Conservation (phyloP, 2,888 invertebrate genomes). For the Parnassius smintheus region DNA sequence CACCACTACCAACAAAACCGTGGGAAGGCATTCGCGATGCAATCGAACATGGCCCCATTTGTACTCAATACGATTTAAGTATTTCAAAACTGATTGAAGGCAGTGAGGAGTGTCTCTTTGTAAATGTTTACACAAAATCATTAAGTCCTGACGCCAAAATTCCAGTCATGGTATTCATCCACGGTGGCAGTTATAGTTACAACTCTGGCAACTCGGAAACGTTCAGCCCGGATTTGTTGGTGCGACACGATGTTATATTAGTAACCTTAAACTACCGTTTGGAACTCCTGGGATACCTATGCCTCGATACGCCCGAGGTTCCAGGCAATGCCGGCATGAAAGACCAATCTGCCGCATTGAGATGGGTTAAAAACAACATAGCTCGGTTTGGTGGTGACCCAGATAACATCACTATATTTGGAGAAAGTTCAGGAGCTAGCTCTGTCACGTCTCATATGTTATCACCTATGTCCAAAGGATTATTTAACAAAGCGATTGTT, state of each 20-base stretch:
- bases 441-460: conserved; percentile 62
- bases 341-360: conserved; percentile 57
- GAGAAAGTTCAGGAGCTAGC: conserved; percentile 64
- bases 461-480: conserved; percentile 60
- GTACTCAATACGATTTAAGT: conserved; percentile 55
- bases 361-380: conserved; percentile 58
- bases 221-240: conserved; percentile 59
- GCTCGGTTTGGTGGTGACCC: conserved; percentile 56
- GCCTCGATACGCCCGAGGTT: conserved; percentile 51
- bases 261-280: conserved; percentile 69
- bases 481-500: conserved; percentile 63
- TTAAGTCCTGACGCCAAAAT: conserved; percentile 38
- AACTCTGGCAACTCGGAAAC: conserved; percentile 57
- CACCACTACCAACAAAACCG: conserved; percentile 47
- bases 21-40: conserved; percentile 60
- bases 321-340: conserved; percentile 66
- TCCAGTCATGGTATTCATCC: conserved; percentile 68
- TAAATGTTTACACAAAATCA: conserved; percentile 58
- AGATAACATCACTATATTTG: conserved; percentile 61
- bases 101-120: conserved; percentile 57
- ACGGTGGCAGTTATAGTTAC: conserved; percentile 61
- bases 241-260: conserved; percentile 60
- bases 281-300: conserved; percentile 48
- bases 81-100: conserved; percentile 43
- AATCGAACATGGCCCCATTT: conserved; percentile 52